Evolutionary conservation across 2,113 vertebrate genomes (phyloP).

Genomic region (Apteryx mantelli): DNA sequence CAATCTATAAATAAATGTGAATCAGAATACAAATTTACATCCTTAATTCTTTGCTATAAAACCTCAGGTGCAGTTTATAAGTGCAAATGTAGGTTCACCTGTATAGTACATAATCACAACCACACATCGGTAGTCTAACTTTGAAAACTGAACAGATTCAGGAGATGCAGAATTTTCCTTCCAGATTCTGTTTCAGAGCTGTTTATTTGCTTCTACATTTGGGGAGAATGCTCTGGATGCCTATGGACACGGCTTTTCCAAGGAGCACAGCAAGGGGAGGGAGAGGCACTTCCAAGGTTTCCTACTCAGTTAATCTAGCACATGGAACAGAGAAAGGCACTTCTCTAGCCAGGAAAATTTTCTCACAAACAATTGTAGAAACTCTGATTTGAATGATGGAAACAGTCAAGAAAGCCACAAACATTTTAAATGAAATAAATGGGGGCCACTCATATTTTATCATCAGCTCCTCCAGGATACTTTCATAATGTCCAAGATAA

Average conservation of each 20-base stretch:
- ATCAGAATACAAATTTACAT: not conserved
- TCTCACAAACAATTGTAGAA: not conserved
- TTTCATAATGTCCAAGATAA: not conserved
- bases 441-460: not conserved
- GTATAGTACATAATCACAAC: not conserved
- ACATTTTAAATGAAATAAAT: not conserved
- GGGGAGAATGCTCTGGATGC: not conserved
- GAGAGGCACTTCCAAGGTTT: not conserved
- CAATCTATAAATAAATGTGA: not conserved
- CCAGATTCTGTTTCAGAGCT: not conserved
- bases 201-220: not conserved
- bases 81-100: not conserved
- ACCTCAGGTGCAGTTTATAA: not conserved
- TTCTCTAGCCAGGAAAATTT: not conserved
- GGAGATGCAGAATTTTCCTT: not conserved
- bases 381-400: not conserved
- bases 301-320: not conserved
- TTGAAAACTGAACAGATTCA: not conserved
- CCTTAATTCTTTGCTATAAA: not conserved
- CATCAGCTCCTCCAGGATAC: not conserved
- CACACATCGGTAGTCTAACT: not conserved
- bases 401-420: not conserved
- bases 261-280: not conserved
- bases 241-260: not conserved
- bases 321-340: not conserved